Evolutionary conservation across 1,140 invertebrate species (phyloP).

Genomic region (Drosophila pruinosa): DNA sequence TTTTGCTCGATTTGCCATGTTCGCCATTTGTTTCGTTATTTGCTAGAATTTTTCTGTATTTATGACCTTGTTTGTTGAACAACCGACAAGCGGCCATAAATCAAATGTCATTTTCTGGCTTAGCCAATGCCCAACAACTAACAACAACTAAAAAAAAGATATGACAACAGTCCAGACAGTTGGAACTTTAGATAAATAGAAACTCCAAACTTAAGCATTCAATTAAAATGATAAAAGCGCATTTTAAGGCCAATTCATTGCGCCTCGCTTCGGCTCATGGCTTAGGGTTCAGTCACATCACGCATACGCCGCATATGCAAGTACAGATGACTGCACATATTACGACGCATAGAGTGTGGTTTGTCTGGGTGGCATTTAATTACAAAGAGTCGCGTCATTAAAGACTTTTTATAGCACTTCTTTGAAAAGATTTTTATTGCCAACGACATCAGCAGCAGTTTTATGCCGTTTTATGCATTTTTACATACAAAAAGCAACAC

Average conservation of each 20-base stretch:
- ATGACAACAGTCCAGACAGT: slow-evolving; percentile 1
- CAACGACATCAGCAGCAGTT: slow-evolving; percentile 48
- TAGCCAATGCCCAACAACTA: slow-evolving; percentile 29
- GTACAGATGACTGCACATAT: not conserved
- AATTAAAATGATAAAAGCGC: slow-evolving; percentile 55
- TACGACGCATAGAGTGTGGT: not conserved
- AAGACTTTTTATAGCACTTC: slow-evolving; percentile 74
- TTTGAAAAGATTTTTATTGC: slow-evolving; percentile 69
- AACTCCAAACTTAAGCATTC: slow-evolving; percentile 39
- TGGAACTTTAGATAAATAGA: slow-evolving; percentile 14
- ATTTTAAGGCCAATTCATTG: slow-evolving; percentile 52
- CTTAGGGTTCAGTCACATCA: slow-evolving; percentile 64
- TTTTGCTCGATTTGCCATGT: slow-evolving; percentile 33
- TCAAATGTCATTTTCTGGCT: slow-evolving; percentile 53
- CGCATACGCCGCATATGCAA: slow-evolving; percentile 50
- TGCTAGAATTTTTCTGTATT: slow-evolving; percentile 51
- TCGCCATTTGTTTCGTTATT: slow-evolving; percentile 25
- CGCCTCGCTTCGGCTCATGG: not conserved
- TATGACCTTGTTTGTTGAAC: slow-evolving; percentile 67
- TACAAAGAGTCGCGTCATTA: slow-evolving; percentile 74
- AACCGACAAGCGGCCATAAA: slow-evolving; percentile 64
- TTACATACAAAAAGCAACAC: slow-evolving; percentile 22
- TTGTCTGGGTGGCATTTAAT: slow-evolving; percentile 61
- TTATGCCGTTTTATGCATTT: slow-evolving; percentile 69
- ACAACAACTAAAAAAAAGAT: slow-evolving; percentile 5